Conservation (phyloP, 2,797 vertebrate genomes). For the Botia almorhae region DNA sequence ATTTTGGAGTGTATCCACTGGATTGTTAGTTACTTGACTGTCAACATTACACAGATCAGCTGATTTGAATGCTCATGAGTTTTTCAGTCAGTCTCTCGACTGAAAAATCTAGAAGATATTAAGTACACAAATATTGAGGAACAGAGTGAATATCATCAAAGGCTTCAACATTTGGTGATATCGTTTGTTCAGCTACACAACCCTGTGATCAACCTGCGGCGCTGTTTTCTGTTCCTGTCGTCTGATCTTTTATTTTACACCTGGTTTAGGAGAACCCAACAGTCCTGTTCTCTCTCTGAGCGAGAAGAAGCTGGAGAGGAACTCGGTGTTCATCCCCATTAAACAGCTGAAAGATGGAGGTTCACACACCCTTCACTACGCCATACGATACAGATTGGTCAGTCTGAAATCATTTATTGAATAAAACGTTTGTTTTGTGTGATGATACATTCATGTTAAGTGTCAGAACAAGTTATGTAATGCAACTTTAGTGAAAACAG, state of each 20-base stretch:
- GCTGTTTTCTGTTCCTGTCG: no score
- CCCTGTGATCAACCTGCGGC: no score
- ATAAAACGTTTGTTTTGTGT: neutral
- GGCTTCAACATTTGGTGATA: no score
- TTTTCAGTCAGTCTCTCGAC: no score
- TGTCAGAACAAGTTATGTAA: no score
- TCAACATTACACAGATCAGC: neutral
- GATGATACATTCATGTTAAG: neutral
- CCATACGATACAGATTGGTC: slow-evolving; percentile 60
- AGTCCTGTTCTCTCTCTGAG: slow-evolving; percentile 45
- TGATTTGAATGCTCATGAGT: no score
- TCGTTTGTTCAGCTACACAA: no score
- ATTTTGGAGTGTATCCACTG: slow-evolving; percentile 48
- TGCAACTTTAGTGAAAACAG: no score
- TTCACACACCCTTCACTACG: slow-evolving; percentile 51
- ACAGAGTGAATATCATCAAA: no score
- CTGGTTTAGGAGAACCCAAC: slow-evolving; percentile 61
- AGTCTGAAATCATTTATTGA: slow-evolving; percentile 30
- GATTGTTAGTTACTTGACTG: slow-evolving; percentile 14
- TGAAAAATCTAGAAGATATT: no score
- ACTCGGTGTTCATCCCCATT: slow-evolving; percentile 59
- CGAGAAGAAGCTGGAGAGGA: slow-evolving; percentile 53
- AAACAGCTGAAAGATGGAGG: slow-evolving; percentile 53
- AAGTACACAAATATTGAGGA: no score
- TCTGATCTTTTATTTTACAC: neutral